Evolutionary conservation across 2,797 vertebrate genomes (phyloP).

Genomic region (Pogoniulus pusillus): DNA sequence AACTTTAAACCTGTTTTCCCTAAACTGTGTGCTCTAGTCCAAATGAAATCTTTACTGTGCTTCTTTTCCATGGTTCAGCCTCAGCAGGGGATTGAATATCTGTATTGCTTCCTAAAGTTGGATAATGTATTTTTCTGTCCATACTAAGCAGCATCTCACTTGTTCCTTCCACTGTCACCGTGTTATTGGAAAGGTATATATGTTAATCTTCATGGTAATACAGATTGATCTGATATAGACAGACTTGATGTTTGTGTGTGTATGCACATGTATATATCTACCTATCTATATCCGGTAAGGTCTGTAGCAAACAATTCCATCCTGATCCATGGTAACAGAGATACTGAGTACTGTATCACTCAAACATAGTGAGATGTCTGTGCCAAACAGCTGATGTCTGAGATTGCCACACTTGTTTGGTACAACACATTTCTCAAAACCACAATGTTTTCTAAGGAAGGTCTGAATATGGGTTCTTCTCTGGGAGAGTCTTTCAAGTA

Average conservation of each 20-base stretch:
- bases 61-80: background rate
- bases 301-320: background rate
- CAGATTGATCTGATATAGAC: background rate
- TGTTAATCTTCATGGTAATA: background rate
- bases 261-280: too few species aligned
- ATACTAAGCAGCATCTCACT: background rate
- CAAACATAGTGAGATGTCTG: background rate
- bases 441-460: background rate
- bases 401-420: background rate
- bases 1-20: background rate
- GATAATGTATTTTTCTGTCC: background rate
- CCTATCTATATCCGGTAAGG: background rate
- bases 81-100: background rate
- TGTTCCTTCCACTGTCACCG: background rate
- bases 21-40: background rate
- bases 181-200: background rate
- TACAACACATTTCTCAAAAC: background rate
- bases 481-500: background rate
- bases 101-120: background rate
- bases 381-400: background rate
- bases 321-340: accelerated
- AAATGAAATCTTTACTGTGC: background rate
- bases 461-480: background rate
- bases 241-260: background rate
- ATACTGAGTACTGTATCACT: background rate